These are phyloP conservation scores for Aradus depressus DNA, from an alignment of 2,888 invertebrate species.

Conservation along the genomic window DNA sequence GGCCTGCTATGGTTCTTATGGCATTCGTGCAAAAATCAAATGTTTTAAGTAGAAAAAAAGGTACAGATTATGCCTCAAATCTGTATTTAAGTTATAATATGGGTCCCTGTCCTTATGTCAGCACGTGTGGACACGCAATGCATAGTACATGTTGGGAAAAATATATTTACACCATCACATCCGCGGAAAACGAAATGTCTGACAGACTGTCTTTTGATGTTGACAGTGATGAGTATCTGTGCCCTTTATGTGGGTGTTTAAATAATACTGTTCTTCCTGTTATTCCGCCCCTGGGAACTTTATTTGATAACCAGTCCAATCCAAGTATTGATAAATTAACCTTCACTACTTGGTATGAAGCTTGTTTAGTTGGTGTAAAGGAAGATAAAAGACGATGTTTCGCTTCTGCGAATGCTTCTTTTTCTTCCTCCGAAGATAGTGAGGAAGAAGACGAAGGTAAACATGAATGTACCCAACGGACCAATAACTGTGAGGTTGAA, in stretches of 20 bases:
- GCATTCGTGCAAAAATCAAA: conserved; percentile 87
- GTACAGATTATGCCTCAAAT: conserved; percentile 18
- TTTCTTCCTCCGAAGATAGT: too few species aligned
- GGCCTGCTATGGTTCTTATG: conserved; percentile 75
- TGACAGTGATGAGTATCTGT: conserved; percentile 87
- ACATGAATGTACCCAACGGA: too few species aligned
- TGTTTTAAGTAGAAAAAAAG: conserved; percentile 52
- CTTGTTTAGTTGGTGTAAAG: conserved; percentile 34
- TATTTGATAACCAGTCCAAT: conserved; percentile 31
- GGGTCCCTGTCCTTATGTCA: conserved; percentile 71
- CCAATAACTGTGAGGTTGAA: too few species aligned
- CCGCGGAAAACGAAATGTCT: conserved; percentile 77
- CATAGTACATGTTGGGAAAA: conserved; percentile 90
- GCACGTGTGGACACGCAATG: conserved; percentile 95
- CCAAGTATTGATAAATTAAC: conserved; percentile 19
- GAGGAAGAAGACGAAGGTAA: too few species aligned
- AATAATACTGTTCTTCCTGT: conserved; percentile 91
- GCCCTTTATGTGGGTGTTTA: conserved; percentile 92
- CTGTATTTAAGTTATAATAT: conserved; percentile 25
- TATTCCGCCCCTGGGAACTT: conserved; percentile 54
- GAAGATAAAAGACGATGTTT: conserved; percentile 30
- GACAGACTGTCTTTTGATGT: conserved; percentile 78
- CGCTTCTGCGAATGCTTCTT: conserved; percentile 34
- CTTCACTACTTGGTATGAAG: conserved; percentile 49
- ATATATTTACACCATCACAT: conserved; percentile 78